phyloP scores from a whole-genome alignment of 2,888 invertebrate species.

The Copidosoma aretas region DNA sequence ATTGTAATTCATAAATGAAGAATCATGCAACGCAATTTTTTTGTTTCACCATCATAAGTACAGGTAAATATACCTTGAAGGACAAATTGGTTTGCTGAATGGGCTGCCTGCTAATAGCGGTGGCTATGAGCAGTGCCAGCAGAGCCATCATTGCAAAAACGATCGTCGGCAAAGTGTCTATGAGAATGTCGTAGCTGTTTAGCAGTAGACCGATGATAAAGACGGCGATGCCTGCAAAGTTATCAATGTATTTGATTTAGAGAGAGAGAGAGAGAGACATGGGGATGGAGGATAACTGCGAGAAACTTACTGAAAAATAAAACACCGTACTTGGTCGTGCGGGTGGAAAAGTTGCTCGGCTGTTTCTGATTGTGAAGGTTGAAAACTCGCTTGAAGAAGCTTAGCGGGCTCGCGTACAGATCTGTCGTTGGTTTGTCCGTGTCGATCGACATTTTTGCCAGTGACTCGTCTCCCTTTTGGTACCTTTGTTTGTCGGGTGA shows the following conservation, averaged over 20 bases:
- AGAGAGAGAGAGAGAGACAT: too few species aligned
- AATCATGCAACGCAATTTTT: too few species aligned
- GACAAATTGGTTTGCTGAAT: conserved; percentile 68
- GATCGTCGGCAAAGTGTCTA: conserved; percentile 51
- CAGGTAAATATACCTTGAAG: conserved; percentile 69
- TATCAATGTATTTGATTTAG: too few species aligned
- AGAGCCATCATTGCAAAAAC: conserved; percentile 48
- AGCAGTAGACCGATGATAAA: conserved; percentile 65
- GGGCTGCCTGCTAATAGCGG: conserved; percentile 76
- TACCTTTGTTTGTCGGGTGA: conserved; percentile 38
- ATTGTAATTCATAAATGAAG: too few species aligned
- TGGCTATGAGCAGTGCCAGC: conserved; percentile 65
- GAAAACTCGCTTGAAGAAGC: conserved; percentile 67
- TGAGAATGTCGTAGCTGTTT: conserved; percentile 56
- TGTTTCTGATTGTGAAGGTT: conserved; percentile 76
- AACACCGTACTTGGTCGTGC: conserved; percentile 71
- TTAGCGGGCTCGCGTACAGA: conserved; percentile 43
- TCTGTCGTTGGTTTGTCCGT: conserved; percentile 50
- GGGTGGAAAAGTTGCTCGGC: conserved; percentile 71
- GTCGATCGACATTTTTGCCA: conserved; percentile 23
- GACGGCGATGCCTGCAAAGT: conserved; percentile 65
- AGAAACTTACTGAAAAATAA: conserved; percentile 64
- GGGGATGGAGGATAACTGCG: too few species aligned
- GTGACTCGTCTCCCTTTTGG: conserved; percentile 45
- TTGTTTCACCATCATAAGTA: neutral